Evolutionary conservation across 2,113 vertebrate species (phyloP), one percentile per base, ranked within the genome.

Genomic region (Lethenteron reissneri): DNA sequence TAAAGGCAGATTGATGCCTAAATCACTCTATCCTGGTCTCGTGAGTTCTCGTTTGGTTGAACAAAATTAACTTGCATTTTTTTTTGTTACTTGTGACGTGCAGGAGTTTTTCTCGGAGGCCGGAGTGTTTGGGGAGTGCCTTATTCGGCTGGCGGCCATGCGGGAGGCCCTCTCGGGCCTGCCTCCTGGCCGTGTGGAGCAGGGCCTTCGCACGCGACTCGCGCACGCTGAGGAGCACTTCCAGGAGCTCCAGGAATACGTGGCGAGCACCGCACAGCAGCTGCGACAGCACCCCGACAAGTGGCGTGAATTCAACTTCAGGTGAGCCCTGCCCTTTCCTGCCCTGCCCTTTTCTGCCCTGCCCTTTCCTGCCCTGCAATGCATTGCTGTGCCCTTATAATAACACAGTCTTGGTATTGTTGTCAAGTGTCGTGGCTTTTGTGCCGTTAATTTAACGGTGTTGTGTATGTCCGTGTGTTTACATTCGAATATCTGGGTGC

Each of bases 81-180:
- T 41, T 41, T 41, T 41, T 41, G 41, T 41, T 41, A 41, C 41
- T 41, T 41, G 41, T 41, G 41, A 57, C 73, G 59, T 57, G 57
- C 75, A 97, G 92, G 75, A 83, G 21, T 96, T 89, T 81, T 95
- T 97, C 59, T 78, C 82, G 72, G 88, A 89, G 70, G 88, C 83
- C 71, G 85, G 85, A 72, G 81, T 84, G 58, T 81, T 86, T 72
- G 80, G 81, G 8, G 75, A 84, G 41, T 94, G 88, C 77, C 87
- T 88, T 80, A 90, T 84, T 79, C 85, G 86, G 75, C 76, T 94
- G 56, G 83, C 82, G 60, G 78, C 85, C 57, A 92, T 97, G 72
- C 86, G 89, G 76, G 89, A 92, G 59, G 80, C 97, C 25, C 92
- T 90, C 78, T 80, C 81, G 57, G 87, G 90, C 56, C 80, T 97